Evolutionary conservation across 2,113 vertebrate genomes (phyloP), one percentile per base, ranked within the genome.

Genomic region (Clarias macrocephalus): DNA sequence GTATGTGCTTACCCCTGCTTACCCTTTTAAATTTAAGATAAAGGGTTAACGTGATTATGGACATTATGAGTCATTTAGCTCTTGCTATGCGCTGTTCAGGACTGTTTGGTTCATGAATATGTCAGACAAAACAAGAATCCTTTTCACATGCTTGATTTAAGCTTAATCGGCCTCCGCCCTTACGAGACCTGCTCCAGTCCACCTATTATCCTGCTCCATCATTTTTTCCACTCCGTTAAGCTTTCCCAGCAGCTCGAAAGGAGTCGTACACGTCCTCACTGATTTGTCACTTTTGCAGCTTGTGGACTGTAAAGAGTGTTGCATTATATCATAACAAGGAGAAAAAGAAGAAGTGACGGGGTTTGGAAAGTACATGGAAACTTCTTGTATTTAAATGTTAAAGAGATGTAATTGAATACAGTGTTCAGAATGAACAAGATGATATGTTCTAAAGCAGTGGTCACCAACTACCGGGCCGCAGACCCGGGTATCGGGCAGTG

Each of bases 1-100:
- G 98, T 99, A 92, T 97, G 97, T 94, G 59, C 52, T 48, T 48
- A 62, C 60, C 19, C 37, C 13, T 5, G 25, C 85, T 25, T 19
- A 28, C 5, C 19, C n/a, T 70, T 68, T 62, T 62, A 33, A 57
- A 33, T 59, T 57, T 68, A 1, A 15, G 5, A 54, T 30, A 33
- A 16, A 57, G 23, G 13, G 82, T 83, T 19, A 33, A 56, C 70
- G 52, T 83, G 70, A 85, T 37, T 86, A 72, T 57, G 33, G 62
- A 33, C 57, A 28, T 33, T 79, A 37, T 72, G 72, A 89, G n/a
- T 63, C 81, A 86, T 70, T 72, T 25, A n/a, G 33, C 13, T 21
- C 57, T 18, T 66, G 3, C 23, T 23, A 42, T 42, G 52, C 21
- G 75, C 9, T 5, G 70, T 75, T 66, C 54, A 33, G 23, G 18